phyloP scores from a whole-genome alignment of 2,113 vertebrate species.

The Cochlearius cochlearius region DNA sequence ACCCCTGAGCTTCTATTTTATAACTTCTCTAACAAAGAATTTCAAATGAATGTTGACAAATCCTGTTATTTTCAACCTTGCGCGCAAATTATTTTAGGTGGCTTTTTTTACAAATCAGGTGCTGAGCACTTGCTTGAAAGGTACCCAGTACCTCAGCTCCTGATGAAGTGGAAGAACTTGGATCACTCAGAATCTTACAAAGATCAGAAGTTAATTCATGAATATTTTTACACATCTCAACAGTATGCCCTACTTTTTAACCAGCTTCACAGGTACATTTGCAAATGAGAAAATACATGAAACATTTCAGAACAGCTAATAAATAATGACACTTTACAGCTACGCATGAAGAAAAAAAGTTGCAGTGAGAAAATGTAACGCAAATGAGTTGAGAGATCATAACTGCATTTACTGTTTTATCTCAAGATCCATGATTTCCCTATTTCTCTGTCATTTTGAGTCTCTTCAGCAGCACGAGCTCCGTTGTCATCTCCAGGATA shows the following conservation, averaged over 20 bases:
- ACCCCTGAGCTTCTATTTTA: background rate
- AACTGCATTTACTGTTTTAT: background rate
- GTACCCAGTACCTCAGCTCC: background rate
- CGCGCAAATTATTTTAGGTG: background rate
- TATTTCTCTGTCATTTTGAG: background rate
- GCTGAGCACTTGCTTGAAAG: background rate
- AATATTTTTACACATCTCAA: background rate
- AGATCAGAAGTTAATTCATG: background rate
- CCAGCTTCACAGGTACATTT: background rate
- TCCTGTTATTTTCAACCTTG: background rate
- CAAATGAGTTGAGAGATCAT: background rate
- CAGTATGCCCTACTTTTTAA: background rate
- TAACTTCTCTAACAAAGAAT: background rate
- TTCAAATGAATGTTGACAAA: background rate
- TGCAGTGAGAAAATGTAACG: background rate
- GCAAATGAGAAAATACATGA: background rate
- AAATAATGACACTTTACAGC: background rate
- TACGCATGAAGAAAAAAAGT: background rate
- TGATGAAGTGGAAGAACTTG: background rate
- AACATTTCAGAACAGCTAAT: background rate
- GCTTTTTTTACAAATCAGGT: background rate
- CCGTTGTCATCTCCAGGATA: background rate
- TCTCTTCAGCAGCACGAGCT: background rate
- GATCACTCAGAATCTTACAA: background rate
- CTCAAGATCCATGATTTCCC: background rate